Percentiles rank a stretch among this genome's conserved stretches.
Conservation (phyloP, 2,888 invertebrate species). For the Ophioninae sp. region DNA sequence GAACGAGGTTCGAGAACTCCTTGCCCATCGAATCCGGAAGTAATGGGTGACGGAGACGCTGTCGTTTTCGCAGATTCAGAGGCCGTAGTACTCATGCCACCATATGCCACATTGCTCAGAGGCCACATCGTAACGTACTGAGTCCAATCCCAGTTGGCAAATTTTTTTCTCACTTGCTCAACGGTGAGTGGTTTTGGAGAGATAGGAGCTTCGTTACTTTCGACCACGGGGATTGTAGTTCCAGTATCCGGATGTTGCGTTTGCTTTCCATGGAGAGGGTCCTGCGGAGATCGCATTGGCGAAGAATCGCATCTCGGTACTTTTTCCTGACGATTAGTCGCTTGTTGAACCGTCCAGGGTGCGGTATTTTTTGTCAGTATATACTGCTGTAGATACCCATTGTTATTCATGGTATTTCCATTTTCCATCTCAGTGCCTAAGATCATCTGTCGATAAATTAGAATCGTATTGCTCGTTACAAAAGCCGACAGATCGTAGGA, state of each 20-base stretch:
- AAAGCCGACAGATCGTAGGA: neutral
- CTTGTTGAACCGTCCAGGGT: constrained; percentile 38
- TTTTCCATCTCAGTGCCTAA: constrained; percentile 58
- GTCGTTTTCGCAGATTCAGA: neutral
- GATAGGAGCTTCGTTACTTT: neutral
- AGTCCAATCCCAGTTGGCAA: constrained; percentile 59
- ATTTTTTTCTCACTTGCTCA: constrained; percentile 23
- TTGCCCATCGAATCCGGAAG: neutral
- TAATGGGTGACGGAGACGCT: neutral
- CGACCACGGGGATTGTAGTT: neutral
- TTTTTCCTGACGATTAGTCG: neutral
- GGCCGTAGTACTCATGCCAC: neutral
- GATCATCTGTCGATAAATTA: constrained; percentile 62
- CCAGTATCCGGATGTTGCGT: neutral
- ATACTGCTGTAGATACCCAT: constrained; percentile 15
- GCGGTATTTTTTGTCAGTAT: neutral
- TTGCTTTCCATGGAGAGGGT: neutral
- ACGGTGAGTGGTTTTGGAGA: neutral
- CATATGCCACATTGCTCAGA: neutral
- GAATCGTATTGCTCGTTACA: neutral
- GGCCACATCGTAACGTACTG: constrained; percentile 49
- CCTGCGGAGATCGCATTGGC: neutral
- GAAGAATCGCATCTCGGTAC: constrained; percentile 1
- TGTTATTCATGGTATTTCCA: constrained; percentile 21
- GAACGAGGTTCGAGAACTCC: neutral